Percentiles rank a stretch among this genome's conserved stretches.
Conservation (phyloP, 2,888 invertebrate species). For the Ornithoptera alexandrae region DNA sequence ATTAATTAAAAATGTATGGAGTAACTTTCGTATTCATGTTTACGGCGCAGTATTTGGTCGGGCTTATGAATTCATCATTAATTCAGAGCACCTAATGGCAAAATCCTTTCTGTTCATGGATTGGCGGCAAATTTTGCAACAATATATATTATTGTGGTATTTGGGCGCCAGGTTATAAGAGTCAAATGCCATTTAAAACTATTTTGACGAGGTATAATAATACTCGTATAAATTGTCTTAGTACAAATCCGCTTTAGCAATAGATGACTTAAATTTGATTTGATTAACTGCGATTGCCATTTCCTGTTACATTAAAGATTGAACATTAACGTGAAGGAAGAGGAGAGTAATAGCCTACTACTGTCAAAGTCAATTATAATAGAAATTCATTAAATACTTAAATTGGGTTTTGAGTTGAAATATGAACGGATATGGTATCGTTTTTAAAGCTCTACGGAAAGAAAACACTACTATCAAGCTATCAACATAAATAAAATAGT, state of each 20-base stretch:
- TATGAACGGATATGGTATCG: too few species aligned
- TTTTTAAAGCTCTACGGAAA: too few species aligned
- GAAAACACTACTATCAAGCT: too few species aligned
- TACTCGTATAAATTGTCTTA: not conserved
- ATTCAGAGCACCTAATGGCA: conserved; percentile 44
- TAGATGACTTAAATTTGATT: not conserved
- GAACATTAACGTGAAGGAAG: not conserved
- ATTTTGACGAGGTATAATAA: not conserved
- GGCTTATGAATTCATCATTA: conserved; percentile 40
- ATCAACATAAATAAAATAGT: too few species aligned
- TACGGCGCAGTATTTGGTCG: conserved; percentile 30
- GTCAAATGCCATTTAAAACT: not conserved
- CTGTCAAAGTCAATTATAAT: not conserved
- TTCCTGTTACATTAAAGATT: not conserved
- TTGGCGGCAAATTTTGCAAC: conserved; percentile 36
- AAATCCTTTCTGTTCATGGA: conserved; percentile 40
- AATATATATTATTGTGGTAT: conserved; percentile 32
- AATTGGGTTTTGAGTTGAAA: not conserved
- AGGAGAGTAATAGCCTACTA: not conserved
- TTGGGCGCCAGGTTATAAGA: not conserved
- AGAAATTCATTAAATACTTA: not conserved
- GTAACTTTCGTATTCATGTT: conserved; percentile 32
- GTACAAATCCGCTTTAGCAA: not conserved
- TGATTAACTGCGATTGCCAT: not conserved
- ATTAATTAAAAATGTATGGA: conserved; percentile 28